A percentile compares a stretch with the other conserved stretches of the same genome.
Evolutionary conservation across 2,888 invertebrate species (phyloP).

Genomic region (Phalera bucephala): DNA sequence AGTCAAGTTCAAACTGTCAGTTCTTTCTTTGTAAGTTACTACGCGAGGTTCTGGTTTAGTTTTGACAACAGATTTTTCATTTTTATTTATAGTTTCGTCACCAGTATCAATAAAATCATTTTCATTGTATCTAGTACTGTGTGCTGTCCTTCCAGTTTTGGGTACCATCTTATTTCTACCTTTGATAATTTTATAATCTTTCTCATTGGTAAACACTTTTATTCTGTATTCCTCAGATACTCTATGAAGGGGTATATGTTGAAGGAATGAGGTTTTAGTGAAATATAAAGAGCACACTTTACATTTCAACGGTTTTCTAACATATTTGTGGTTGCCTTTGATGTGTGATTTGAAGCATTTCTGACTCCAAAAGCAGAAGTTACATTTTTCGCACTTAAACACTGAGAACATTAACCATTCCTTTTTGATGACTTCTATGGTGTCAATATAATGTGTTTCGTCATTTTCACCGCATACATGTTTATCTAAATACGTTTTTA

Average conservation of each 20-base stretch:
- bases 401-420: not conserved
- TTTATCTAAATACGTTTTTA: not conserved
- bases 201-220: not conserved
- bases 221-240: not conserved
- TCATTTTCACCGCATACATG: not conserved
- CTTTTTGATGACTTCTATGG: fast-evolving
- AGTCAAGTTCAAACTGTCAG: no score
- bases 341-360: slow-evolving; percentile 9
- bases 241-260: not conserved
- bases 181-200: not conserved
- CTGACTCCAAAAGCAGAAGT: slow-evolving; percentile 6
- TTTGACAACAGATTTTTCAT: no score
- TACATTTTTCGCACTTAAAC: slow-evolving; percentile 8
- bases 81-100: no score
- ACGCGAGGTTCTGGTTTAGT: no score
- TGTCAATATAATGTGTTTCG: slow-evolving; percentile 3
- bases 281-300: slow-evolving; percentile 10
- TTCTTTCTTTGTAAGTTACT: no score
- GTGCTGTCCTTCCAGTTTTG: no score
- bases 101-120: no score
- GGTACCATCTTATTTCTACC: not conserved
- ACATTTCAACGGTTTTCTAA: not conserved
- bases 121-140: no score
- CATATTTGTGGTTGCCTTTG: not conserved
- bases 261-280: slow-evolving; percentile 6